A percentile compares a stretch with the other conserved stretches of the same genome.
phyloP scores from a whole-genome alignment of 2,797 vertebrate species.

The Apogon talboti region DNA sequence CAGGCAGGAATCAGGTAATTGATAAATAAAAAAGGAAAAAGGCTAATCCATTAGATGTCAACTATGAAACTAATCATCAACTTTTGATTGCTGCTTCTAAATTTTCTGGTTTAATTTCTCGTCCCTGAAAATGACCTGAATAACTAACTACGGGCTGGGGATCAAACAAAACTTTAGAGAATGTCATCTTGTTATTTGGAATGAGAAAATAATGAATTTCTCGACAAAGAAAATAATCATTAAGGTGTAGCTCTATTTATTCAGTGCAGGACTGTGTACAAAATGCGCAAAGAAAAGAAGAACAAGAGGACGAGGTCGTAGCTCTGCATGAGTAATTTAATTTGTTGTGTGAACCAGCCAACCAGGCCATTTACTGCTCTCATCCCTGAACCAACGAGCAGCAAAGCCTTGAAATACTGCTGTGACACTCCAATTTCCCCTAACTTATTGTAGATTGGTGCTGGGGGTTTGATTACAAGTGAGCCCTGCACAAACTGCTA shows the following conservation, averaged over 20 bases:
- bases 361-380: constrained; percentile 34
- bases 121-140: no score
- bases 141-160: no score
- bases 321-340: constrained; percentile 54
- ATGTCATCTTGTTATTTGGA: no score
- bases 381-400: constrained; percentile 16
- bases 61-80: no score
- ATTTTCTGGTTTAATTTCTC: no score
- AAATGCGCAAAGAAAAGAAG: not conserved
- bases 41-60: no score
- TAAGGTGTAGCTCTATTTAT: constrained; percentile 23
- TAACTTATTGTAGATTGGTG: constrained; percentile 63
- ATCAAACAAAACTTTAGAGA: no score
- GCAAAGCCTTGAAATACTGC: constrained; percentile 52
- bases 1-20: no score
- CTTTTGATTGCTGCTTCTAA: no score
- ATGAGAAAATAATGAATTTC: no score
- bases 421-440: constrained; percentile 61
- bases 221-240: no score
- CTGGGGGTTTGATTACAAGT: constrained; percentile 68
- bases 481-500: constrained; percentile 47
- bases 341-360: constrained; percentile 39
- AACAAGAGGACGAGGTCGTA: constrained; percentile 14
- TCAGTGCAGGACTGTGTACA: constrained; percentile 39
- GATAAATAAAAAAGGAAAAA: no score